Evolutionary conservation across 2,113 vertebrate species (phyloP).

Genomic region (Caretta caretta): DNA sequence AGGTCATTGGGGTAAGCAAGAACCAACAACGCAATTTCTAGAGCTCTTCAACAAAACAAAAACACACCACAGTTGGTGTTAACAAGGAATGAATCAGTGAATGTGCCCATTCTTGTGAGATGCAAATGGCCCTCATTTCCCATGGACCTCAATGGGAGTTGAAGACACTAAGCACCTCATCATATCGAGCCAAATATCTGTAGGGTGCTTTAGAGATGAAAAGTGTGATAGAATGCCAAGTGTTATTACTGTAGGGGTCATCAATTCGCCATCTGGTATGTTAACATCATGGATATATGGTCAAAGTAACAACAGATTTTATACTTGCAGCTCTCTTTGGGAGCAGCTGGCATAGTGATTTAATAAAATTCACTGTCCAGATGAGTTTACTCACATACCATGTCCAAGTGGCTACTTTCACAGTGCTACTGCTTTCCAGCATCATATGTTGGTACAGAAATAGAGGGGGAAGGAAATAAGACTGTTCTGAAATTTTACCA

Average conservation of each 20-base stretch:
- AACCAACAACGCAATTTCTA: background rate
- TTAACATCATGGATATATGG: background rate
- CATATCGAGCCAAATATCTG: background rate
- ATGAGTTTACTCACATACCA: background rate
- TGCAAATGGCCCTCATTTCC: background rate
- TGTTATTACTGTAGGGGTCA: background rate
- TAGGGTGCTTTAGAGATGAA: background rate
- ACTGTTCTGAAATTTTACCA: background rate
- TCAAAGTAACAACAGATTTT: background rate
- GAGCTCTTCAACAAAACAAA: background rate
- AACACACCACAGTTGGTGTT: background rate
- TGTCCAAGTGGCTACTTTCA: accelerated
- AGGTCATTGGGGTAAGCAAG: background rate
- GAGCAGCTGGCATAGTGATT: background rate
- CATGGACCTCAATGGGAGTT: background rate
- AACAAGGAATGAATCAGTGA: background rate
- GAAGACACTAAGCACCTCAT: background rate
- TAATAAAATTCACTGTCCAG: background rate
- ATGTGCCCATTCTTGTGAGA: background rate
- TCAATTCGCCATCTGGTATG: background rate
- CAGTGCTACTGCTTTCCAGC: background rate
- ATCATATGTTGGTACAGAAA: background rate
- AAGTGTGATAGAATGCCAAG: background rate
- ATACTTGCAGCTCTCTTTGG: background rate
- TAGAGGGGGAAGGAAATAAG: accelerated